Percentiles rank a stretch among this genome's conserved stretches.
These are phyloP conservation scores for Halictus ligatus DNA, from an alignment of 2,888 invertebrate species.

Conservation along the genomic window DNA sequence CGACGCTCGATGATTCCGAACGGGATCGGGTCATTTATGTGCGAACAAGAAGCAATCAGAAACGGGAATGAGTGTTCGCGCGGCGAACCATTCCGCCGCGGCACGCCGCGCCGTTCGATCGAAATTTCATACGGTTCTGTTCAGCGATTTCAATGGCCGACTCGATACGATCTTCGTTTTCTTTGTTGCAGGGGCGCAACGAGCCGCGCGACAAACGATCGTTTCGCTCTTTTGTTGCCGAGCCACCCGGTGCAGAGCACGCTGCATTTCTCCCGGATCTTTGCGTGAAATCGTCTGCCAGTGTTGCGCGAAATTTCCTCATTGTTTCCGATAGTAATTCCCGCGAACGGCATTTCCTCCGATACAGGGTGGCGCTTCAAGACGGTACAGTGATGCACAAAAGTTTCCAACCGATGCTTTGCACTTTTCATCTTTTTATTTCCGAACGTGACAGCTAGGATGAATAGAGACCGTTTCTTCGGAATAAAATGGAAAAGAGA, in stretches of 20 bases:
- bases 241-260: neutral
- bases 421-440: neutral
- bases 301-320: constrained; percentile 12
- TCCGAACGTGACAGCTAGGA: too few species aligned
- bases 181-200: constrained; percentile 14
- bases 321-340: constrained; percentile 14
- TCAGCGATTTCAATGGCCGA: constrained; percentile 35
- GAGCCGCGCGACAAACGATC: constrained; percentile 25
- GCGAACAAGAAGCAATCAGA: constrained; percentile 12
- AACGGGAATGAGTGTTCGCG: neutral
- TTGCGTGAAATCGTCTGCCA: neutral
- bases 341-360: neutral
- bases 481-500: too few species aligned
- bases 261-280: neutral
- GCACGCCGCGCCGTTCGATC: neutral
- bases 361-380: neutral
- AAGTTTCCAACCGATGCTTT: neutral
- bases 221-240: constrained; percentile 36
- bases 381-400: neutral
- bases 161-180: constrained; percentile 5
- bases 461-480: too few species aligned
- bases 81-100: constrained; percentile 7
- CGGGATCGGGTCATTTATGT: neutral
- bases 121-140: constrained; percentile 4
- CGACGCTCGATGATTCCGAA: neutral